These are phyloP conservation scores for Heliocidaris erythrogramma DNA, from an alignment of 35 echinoderm and acorn worm genomes.

Conservation along the genomic window DNA sequence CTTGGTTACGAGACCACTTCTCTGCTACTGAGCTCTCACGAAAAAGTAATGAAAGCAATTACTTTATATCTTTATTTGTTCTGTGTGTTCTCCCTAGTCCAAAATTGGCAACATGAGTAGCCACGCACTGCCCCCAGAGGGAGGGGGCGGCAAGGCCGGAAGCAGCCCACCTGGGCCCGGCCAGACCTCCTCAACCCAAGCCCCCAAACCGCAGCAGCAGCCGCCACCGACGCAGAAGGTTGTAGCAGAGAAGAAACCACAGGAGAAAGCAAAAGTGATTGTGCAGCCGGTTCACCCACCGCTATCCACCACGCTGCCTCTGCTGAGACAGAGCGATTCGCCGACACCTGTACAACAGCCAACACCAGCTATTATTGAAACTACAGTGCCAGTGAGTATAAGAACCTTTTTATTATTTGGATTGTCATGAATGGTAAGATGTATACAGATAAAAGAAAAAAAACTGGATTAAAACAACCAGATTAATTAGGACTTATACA, in stretches of 20 bases:
- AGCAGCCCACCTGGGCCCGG: not conserved
- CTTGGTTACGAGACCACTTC: no score
- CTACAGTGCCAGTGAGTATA: constrained; percentile 20
- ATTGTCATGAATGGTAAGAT: not conserved
- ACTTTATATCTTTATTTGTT: not conserved
- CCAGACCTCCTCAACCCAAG: not conserved
- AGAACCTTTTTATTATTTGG: no score
- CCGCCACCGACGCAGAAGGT: constrained; percentile 1
- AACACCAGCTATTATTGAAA: not conserved
- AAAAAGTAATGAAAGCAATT: not conserved
- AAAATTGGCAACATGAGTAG: constrained; percentile 64
- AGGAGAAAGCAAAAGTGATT: constrained; percentile 53
- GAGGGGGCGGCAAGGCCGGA: constrained; percentile 36
- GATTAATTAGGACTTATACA: no score
- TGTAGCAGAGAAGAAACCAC: constrained; percentile 33
- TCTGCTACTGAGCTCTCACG: no score
- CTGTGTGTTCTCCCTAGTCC: not conserved
- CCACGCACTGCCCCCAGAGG: constrained; percentile 50
- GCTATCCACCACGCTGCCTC: constrained; percentile 38
- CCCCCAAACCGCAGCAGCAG: not conserved
- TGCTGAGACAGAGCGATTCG: constrained; percentile 23
- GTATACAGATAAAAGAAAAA: no score
- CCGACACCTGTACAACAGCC: constrained; percentile 3
- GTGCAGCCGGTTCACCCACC: constrained; percentile 68
- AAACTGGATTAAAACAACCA: no score